phyloP scores from a whole-genome alignment of 1,140 invertebrate species.

The Bombus superbus region DNA sequence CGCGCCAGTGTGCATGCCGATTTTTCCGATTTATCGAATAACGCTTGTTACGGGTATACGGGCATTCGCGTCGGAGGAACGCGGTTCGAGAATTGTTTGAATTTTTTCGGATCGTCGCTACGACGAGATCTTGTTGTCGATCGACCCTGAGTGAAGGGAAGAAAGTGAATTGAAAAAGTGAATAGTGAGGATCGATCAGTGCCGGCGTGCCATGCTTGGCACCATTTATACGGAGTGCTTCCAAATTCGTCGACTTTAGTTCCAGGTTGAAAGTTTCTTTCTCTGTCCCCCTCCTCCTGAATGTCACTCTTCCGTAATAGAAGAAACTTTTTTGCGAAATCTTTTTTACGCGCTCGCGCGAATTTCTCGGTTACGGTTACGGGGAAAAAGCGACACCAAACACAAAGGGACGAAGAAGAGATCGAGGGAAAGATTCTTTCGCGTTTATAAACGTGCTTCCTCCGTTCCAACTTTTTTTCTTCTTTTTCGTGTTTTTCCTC shows the following conservation, averaged over 20 bases:
- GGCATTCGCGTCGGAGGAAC: background rate
- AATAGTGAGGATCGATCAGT: constrained; percentile 9
- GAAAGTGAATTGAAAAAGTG: constrained; percentile 11
- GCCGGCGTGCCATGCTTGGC: background rate
- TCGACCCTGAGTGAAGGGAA: background rate
- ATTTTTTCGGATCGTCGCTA: too few species aligned
- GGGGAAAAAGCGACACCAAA: background rate
- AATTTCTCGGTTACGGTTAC: background rate
- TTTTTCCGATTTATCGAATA: too few species aligned
- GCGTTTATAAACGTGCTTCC: too few species aligned
- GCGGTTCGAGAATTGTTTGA: background rate
- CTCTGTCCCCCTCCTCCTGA: background rate
- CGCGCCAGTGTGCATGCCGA: background rate
- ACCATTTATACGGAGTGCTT: background rate
- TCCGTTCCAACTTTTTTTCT: too few species aligned
- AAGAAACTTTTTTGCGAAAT: background rate
- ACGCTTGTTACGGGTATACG: too few species aligned
- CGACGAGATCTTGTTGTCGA: background rate
- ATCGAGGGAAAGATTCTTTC: background rate
- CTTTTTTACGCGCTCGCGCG: background rate
- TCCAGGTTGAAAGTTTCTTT: background rate
- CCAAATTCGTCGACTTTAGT: background rate
- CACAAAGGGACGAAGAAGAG: background rate
- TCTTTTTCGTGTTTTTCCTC: too few species aligned
- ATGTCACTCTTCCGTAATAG: background rate